Evolutionary conservation across 35 echinoderm and acorn worm species (phyloP), one percentile per base, ranked within the genome.

Genomic region (Chiridota heheva): DNA sequence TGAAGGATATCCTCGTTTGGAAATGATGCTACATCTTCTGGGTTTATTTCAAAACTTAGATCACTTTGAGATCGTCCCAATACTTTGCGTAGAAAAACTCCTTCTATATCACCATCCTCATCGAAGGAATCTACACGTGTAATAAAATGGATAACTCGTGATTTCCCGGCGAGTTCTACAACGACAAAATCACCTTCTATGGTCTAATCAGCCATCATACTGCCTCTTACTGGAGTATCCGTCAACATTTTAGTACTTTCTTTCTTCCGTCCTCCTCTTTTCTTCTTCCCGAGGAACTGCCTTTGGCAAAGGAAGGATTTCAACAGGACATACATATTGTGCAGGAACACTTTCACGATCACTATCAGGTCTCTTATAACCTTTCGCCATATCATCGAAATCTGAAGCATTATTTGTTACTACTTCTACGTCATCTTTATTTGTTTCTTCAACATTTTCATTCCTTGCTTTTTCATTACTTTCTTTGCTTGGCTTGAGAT

Each of bases 231-330:
- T 20, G 85, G 85, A 35, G 82, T 75, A 37, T 86, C 70, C n/a
- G 82, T 86, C 15, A 86, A 18, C 55, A 76, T 75, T 64, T 86
- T 76, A 20, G 82, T 76, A 70, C 82, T 86, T 5, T 38, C 69
- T 41, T 63, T 86, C 58, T 86, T 86, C 7, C 82, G 35, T 55
- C 34, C 48, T 36, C 53, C 45, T 61, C 36, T 31, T 41, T 40
- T 86, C 27, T 15, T 42, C n/a, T n/a, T n/a, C 53, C 44, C 48
- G 61, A 40, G 48, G 69, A 26, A n/a, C 36, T 38, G 69, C 69
- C 36, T 86, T 86, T 12, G 69, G 70, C 22, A 86, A 22, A 8
- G 69, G 82, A 7, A 56, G 15, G 22, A 86, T 75, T 63, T 73
- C 69, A 58, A 33, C 32, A 7, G 70, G 82, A 41, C 69, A 86